Percentiles rank a stretch among this genome's conserved stretches.
phyloP scores from a whole-genome alignment of 1,140 invertebrate genomes.

The Thaumatotibia leucotreta region DNA sequence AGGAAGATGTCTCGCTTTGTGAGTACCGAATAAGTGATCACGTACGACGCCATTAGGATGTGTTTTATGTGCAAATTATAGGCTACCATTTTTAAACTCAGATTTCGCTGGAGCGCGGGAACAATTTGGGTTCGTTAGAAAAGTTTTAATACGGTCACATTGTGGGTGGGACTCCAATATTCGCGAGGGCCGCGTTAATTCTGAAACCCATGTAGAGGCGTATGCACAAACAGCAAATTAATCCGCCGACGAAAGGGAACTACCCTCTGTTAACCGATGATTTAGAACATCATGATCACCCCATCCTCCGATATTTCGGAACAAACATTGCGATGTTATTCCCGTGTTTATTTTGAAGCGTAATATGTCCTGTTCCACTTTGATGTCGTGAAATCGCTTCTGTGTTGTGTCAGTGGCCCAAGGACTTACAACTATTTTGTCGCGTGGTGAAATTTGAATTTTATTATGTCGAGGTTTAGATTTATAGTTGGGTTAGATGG shows the following conservation, averaged over 20 bases:
- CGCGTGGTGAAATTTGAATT: conserved; percentile 62
- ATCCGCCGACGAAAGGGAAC: conserved; percentile 68
- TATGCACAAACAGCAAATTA: conserved; percentile 65
- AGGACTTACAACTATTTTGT: conserved; percentile 65
- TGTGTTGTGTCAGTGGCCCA: conserved; percentile 67
- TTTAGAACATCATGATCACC: conserved; percentile 68
- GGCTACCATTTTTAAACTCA: conserved; percentile 68
- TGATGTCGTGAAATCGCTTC: conserved; percentile 75
- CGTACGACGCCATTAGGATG: conserved; percentile 72
- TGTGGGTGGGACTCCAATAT: conserved; percentile 19
- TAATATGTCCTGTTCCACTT: conserved; percentile 76
- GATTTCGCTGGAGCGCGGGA: conserved; percentile 42
- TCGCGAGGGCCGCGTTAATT: conserved; percentile 41
- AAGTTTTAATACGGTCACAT: conserved; percentile 45
- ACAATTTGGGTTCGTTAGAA: conserved; percentile 67
- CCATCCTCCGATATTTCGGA: conserved; percentile 64
- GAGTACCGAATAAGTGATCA: conserved; percentile 69
- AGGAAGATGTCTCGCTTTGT: conserved; percentile 70
- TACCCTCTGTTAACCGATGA: conserved; percentile 67
- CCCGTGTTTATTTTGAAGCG: conserved; percentile 74
- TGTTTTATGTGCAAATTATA: conserved; percentile 76
- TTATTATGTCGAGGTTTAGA: conserved; percentile 64
- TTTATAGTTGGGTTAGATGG: conserved; percentile 56
- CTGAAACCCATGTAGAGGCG: conserved; percentile 49
- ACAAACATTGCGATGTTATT: conserved; percentile 74